Conservation (phyloP, 2,888 invertebrate genomes). For the Cistogaster globosa region DNA sequence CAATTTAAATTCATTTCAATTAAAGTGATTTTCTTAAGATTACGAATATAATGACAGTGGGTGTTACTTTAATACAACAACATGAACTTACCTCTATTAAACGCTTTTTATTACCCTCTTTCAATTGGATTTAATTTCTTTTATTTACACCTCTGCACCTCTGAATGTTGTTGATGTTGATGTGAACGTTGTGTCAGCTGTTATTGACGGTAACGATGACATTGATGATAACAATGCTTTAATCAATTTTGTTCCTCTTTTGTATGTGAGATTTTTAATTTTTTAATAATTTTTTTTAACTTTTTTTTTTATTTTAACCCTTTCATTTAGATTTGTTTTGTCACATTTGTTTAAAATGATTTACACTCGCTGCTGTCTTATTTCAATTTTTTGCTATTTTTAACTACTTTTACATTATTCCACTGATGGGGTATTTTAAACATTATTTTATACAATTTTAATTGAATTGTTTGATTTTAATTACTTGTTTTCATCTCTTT, state of each 20-base stretch:
- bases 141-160: slow-evolving; percentile 23
- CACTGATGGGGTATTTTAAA: slow-evolving; percentile 1
- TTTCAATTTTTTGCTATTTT: background rate
- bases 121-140: slow-evolving; percentile 27
- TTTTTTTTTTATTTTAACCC: background rate
- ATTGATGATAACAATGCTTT: slow-evolving; percentile 31
- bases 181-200: slow-evolving; percentile 8
- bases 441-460: slow-evolving; percentile 46
- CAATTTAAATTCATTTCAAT: no score
- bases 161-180: slow-evolving; percentile 11
- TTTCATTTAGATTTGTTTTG: slow-evolving; percentile 5
- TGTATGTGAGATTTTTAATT: slow-evolving; percentile 19
- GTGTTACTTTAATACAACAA: no score
- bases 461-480: slow-evolving; percentile 50
- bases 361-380: slow-evolving; percentile 21
- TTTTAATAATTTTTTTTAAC: background rate
- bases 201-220: slow-evolving; percentile 24
- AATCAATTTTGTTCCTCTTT: background rate
- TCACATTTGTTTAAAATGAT: background rate
- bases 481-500: slow-evolving; percentile 32
- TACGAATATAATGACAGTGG: no score
- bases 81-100: slow-evolving; percentile 78
- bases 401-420: slow-evolving; percentile 1
- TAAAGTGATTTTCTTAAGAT: no score
- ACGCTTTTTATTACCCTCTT: slow-evolving; percentile 68